Evolutionary conservation across 2,888 invertebrate genomes (phyloP).

Genomic region (Phengaris alcon): DNA sequence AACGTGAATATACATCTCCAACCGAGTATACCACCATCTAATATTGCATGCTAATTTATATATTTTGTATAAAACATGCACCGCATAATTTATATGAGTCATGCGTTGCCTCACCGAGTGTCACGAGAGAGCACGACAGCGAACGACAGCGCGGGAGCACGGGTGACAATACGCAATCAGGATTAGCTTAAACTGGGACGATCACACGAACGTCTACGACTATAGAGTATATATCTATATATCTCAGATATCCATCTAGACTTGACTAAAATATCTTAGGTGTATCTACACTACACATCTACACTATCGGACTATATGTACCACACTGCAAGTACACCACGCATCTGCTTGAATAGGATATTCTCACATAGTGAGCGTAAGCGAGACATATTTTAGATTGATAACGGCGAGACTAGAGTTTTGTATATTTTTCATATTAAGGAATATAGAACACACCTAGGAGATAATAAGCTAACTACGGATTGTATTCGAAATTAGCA

Average conservation of each 20-base stretch:
- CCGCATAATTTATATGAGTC: constrained; percentile 63
- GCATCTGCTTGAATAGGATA: too few relatives aligned
- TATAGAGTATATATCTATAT: not conserved
- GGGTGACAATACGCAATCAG: constrained; percentile 65
- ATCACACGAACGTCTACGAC: constrained; percentile 19
- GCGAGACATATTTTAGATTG: too few relatives aligned
- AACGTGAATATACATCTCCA: not conserved
- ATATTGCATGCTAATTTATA: constrained; percentile 50
- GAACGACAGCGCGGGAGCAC: constrained; percentile 42
- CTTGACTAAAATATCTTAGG: too few relatives aligned
- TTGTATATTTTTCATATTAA: too few relatives aligned
- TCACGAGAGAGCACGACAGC: constrained; percentile 61
- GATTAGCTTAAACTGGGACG: constrained; percentile 41
- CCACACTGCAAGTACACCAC: too few relatives aligned
- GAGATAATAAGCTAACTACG: too few relatives aligned
- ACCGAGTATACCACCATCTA: constrained; percentile 31
- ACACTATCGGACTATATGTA: too few relatives aligned
- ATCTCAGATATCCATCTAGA: not conserved
- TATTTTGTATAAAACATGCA: constrained; percentile 56
- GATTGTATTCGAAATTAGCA: too few relatives aligned
- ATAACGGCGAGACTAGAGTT: too few relatives aligned
- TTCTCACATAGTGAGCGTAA: too few relatives aligned
- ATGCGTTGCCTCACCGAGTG: constrained; percentile 46
- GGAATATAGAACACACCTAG: too few relatives aligned
- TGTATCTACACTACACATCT: too few relatives aligned